Conservation (phyloP, 2,888 invertebrate species). For the Scaptomyza reducta region DNA sequence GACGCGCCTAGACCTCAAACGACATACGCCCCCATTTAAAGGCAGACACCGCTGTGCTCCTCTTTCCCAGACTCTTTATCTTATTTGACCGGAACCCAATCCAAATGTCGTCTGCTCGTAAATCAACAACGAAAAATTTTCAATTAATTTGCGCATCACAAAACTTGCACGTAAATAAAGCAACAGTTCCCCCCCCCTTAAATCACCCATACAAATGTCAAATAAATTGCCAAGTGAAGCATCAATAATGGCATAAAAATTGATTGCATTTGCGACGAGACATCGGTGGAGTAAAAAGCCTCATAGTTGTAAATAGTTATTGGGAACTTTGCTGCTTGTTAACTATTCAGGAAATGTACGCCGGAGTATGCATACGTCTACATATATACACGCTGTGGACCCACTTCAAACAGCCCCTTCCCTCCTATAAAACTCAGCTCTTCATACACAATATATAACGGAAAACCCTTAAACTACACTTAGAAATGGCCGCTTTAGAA, state of each 20-base stretch:
- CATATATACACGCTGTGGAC: constrained; percentile 2
- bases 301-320: constrained; percentile 56
- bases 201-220: constrained; percentile 25
- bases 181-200: constrained; percentile 1
- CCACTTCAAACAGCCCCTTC: constrained; percentile 8
- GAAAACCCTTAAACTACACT: constrained; percentile 13
- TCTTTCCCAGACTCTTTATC: background rate
- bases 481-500: no score
- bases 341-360: constrained; percentile 62
- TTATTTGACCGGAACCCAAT: constrained; percentile 52
- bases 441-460: constrained; percentile 20
- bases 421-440: background rate
- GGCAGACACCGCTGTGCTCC: constrained; percentile 30
- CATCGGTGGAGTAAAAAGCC: background rate
- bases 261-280: constrained; percentile 71
- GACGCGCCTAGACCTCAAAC: constrained; percentile 60
- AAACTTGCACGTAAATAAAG: constrained; percentile 52
- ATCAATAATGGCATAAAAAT: constrained; percentile 81
- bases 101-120: constrained; percentile 50
- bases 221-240: constrained; percentile 70
- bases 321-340: constrained; percentile 37
- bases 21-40: constrained; percentile 68
- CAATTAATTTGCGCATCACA: constrained; percentile 73
- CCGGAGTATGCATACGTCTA: constrained; percentile 4
- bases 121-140: constrained; percentile 66